phyloP scores from a whole-genome alignment of 1,140 invertebrate genomes.

The Uloborus diversus region DNA sequence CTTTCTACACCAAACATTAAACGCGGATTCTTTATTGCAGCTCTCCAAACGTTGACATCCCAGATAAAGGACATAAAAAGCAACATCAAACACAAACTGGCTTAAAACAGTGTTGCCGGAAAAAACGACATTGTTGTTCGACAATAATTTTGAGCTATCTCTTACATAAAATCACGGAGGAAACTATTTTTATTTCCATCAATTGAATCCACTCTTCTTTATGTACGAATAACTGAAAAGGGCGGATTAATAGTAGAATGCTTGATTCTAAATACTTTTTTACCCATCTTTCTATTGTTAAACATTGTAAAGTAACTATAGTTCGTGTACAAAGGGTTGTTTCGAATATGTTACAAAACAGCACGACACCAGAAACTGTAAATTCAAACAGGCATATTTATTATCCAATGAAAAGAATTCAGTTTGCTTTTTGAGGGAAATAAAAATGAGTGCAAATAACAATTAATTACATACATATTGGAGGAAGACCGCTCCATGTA shows the following conservation, averaged over 20 bases:
- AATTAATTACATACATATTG: constrained; percentile 47
- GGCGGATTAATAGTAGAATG: constrained; percentile 36
- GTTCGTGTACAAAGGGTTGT: constrained; percentile 41
- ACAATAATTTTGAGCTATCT: background rate
- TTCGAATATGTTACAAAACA: constrained; percentile 13
- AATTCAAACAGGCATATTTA: constrained; percentile 51
- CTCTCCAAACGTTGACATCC: background rate
- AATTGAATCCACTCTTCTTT: constrained; percentile 15
- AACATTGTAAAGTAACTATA: constrained; percentile 27
- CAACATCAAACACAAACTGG: background rate
- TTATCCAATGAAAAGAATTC: constrained; percentile 42
- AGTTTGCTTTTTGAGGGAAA: constrained; percentile 51
- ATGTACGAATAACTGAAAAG: constrained; percentile 24
- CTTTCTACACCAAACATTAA: background rate
- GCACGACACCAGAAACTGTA: constrained; percentile 42
- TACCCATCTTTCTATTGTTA: background rate
- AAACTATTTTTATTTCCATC: constrained; percentile 27
- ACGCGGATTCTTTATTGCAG: background rate
- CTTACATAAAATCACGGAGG: constrained; percentile 37
- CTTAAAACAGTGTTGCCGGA: constrained; percentile 13
- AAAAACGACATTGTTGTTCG: background rate
- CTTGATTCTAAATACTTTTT: constrained; percentile 16
- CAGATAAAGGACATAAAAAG: constrained; percentile 3
- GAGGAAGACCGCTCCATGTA: background rate
- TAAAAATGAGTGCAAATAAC: constrained; percentile 51